A percentile compares a stretch with the other conserved stretches of the same genome.
These are phyloP conservation scores for Caenorhabditis imperialis DNA, from an alignment of 2,888 invertebrate genomes.

Conservation along the genomic window DNA sequence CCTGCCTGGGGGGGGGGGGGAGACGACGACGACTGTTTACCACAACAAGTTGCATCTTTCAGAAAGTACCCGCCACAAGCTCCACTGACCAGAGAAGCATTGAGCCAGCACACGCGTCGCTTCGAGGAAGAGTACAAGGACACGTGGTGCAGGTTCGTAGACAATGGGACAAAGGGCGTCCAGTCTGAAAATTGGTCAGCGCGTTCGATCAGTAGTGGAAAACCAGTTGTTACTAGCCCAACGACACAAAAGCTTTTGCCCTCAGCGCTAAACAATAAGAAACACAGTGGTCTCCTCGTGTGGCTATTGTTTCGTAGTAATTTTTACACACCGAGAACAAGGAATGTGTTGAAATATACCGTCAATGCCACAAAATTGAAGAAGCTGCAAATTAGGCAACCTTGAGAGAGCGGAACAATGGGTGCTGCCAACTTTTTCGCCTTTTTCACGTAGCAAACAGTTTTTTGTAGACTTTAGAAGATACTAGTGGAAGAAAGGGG, in stretches of 20 bases:
- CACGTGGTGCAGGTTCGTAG: constrained; percentile 66
- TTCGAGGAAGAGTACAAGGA: constrained; percentile 74
- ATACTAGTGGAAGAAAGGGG: no score
- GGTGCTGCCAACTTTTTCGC: no score
- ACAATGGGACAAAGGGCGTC: constrained; percentile 4
- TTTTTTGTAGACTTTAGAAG: no score
- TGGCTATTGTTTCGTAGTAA: constrained; percentile 35
- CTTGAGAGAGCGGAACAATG: no score
- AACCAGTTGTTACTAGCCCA: background rate
- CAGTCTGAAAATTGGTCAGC: constrained; percentile 24
- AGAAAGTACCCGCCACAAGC: constrained; percentile 57
- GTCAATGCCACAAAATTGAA: background rate
- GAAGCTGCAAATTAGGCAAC: no score
- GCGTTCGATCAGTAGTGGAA: no score
- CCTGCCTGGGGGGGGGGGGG: background rate
- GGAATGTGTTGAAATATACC: background rate
- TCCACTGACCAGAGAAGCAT: constrained; percentile 72
- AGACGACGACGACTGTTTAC: constrained; percentile 7
- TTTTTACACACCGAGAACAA: constrained; percentile 32
- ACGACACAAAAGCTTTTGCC: constrained; percentile 17
- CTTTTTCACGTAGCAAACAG: no score
- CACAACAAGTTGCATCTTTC: constrained; percentile 47
- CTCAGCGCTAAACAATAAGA: constrained; percentile 40
- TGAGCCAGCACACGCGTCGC: constrained; percentile 70
- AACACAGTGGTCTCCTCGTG: constrained; percentile 13